A percentile compares a stretch with the other conserved stretches of the same genome.
These are phyloP conservation scores for Muscicapa striata DNA, from an alignment of 2,797 vertebrate genomes.

Conservation along the genomic window DNA sequence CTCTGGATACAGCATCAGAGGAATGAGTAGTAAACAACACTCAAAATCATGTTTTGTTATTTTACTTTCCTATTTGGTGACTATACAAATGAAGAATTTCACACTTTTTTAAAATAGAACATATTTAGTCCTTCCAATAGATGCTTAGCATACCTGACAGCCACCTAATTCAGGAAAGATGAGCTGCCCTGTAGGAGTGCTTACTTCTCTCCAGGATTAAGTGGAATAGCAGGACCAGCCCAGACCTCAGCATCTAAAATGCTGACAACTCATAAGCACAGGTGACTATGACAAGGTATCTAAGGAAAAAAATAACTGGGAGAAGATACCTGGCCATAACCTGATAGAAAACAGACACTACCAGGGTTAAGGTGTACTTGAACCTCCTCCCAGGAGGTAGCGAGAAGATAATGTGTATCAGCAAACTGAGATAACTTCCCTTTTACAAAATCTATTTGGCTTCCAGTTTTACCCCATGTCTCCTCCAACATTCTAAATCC, in stretches of 20 bases:
- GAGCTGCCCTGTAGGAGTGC: background rate
- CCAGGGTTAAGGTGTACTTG: background rate
- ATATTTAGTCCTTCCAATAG: background rate
- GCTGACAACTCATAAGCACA: background rate
- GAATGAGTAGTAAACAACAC: background rate
- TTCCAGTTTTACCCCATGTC: background rate
- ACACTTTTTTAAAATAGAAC: background rate
- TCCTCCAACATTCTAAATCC: background rate
- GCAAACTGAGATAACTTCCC: background rate
- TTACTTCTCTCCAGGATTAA: background rate
- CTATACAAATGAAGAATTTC: background rate
- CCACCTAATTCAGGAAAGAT: background rate
- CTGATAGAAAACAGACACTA: background rate
- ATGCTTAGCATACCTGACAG: background rate
- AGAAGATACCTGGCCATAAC: background rate
- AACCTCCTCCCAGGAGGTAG: background rate
- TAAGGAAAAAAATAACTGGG: background rate
- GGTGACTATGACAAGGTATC: background rate
- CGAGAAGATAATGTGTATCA: background rate
- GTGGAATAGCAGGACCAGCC: background rate
- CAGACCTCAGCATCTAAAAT: background rate
- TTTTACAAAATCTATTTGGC: background rate
- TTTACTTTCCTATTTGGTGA: background rate
- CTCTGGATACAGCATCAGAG: background rate
- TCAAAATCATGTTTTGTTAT: background rate